Conservation (phyloP, 2,888 invertebrate species). For the Oscheius onirici region DNA sequence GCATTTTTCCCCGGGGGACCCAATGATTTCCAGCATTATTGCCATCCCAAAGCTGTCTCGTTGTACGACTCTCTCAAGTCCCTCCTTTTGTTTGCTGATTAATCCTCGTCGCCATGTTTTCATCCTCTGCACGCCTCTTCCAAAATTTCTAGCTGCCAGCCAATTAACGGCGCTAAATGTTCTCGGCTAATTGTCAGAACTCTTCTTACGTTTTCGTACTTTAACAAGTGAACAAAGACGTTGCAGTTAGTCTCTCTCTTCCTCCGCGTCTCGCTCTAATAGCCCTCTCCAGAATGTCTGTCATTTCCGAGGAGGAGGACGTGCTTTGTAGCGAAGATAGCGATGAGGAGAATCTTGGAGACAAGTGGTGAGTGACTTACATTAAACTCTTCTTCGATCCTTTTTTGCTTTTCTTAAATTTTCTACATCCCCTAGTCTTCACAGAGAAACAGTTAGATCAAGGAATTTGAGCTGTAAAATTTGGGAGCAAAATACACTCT, state of each 20-base stretch:
- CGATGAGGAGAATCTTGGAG: constrained; percentile 49
- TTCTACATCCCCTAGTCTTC: neutral
- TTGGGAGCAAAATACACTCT: too few relatives aligned
- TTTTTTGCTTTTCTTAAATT: neutral
- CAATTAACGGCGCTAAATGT: too few relatives aligned
- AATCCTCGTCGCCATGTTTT: constrained; percentile 25
- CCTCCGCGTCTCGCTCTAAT: constrained; percentile 20
- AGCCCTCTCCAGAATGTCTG: constrained; percentile 22
- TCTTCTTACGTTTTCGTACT: neutral
- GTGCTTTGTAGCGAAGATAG: constrained; percentile 40
- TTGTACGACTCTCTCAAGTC: neutral
- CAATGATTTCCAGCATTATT: constrained; percentile 31
- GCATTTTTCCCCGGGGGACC: constrained; percentile 34
- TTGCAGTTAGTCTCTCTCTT: neutral
- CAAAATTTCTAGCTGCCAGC: too few relatives aligned
- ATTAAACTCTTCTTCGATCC: neutral
- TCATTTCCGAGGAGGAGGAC: constrained; percentile 37
- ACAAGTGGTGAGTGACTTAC: constrained; percentile 45
- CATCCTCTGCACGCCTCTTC: neutral
- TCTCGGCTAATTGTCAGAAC: too few relatives aligned
- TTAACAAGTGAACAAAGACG: neutral
- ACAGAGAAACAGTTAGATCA: too few relatives aligned
- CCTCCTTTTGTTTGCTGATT: constrained; percentile 29
- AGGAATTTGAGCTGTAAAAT: too few relatives aligned
- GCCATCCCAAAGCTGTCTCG: constrained; percentile 1